A percentile compares a stretch with the other conserved stretches of the same genome.
These are phyloP conservation scores for Pogona vitticeps DNA, from an alignment of 2,113 vertebrate genomes.

Conservation along the genomic window DNA sequence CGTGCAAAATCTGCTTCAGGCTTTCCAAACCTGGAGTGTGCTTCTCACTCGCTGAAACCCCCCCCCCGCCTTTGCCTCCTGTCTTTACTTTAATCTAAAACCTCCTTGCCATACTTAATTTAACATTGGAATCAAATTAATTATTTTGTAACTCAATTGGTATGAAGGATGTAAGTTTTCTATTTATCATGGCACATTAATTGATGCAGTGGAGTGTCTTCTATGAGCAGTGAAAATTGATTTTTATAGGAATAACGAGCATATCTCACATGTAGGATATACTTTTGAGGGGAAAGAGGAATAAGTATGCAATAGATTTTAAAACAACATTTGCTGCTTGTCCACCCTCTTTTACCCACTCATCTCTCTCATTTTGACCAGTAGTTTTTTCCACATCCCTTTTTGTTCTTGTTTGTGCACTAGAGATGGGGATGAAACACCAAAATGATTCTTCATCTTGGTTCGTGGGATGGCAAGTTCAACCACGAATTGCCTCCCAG, in stretches of 20 bases:
- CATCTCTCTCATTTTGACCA: neutral
- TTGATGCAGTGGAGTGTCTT: slow-evolving; percentile 48
- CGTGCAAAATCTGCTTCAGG: slow-evolving; percentile 72
- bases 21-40: slow-evolving; percentile 61
- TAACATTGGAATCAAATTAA: slow-evolving; percentile 73
- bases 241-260: slow-evolving; percentile 43
- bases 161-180: slow-evolving; percentile 60
- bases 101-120: slow-evolving; percentile 72
- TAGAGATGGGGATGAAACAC: too few species aligned
- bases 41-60: slow-evolving; percentile 36
- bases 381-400: too few species aligned
- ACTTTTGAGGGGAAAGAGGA: neutral
- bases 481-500: too few species aligned
- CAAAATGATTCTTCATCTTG: too few species aligned
- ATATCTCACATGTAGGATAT: neutral
- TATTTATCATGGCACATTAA: slow-evolving; percentile 62
- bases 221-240: slow-evolving; percentile 54
- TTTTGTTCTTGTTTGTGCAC: neutral
- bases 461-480: too few species aligned
- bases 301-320: neutral
- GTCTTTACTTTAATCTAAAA: slow-evolving; percentile 68
- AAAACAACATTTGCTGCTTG: neutral
- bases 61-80: neutral
- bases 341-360: neutral
- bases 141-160: slow-evolving; percentile 71